Conservation (phyloP, 2,797 vertebrate genomes). For the Clarias pachynema region DNA sequence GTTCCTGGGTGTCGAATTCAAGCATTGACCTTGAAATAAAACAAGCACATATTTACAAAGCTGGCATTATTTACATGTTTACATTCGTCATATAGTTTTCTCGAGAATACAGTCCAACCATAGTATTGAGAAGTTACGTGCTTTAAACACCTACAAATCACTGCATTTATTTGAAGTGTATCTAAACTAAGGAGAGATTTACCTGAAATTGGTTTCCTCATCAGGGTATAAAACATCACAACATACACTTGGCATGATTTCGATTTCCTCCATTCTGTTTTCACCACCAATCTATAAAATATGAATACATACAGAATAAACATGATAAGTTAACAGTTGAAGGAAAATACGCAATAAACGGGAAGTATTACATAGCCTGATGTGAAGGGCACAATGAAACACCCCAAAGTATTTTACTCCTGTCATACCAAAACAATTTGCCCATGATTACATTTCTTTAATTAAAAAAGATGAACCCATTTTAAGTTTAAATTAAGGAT, state of each 20-base stretch:
- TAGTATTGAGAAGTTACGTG: not conserved
- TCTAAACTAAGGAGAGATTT: not conserved
- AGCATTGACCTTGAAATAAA: conserved; percentile 54
- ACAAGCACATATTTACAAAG: conserved; percentile 20
- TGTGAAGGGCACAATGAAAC: not conserved
- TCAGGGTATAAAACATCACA: not conserved
- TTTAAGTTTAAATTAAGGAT: not conserved
- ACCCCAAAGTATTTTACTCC: not conserved
- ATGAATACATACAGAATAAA: not conserved
- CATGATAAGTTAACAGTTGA: not conserved
- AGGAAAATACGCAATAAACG: not conserved
- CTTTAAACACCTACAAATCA: not conserved
- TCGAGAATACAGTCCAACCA: not conserved
- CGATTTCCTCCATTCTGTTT: not conserved
- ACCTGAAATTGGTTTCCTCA: conserved; percentile 28
- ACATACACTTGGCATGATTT: not conserved
- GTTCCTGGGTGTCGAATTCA: conserved; percentile 40
- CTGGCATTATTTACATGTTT: conserved; percentile 12
- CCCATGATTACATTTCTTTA: not conserved
- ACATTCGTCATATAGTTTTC: not conserved
- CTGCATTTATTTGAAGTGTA: not conserved
- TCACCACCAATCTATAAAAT: not conserved
- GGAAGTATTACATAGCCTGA: not conserved
- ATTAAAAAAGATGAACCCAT: not conserved
- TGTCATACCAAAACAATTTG: not conserved